Evolutionary conservation across 2,888 invertebrate species (phyloP), one percentile per base, ranked within the genome.

Genomic region (Nasonovia ribisnigri): DNA sequence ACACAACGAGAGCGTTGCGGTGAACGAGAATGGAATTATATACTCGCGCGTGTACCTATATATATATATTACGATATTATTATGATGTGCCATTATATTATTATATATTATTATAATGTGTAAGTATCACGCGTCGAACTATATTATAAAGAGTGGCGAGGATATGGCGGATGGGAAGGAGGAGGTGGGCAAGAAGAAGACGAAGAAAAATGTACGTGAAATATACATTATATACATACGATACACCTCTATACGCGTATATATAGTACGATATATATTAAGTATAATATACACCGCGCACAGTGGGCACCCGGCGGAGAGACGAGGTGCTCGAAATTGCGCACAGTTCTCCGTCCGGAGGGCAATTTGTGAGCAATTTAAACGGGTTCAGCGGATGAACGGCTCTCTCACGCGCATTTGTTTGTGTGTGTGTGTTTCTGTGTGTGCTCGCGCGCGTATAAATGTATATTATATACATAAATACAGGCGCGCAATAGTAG

Each of bases 291-390:
- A 24, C 36, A 77, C 20, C 20, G 36, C 77, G 54, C 51, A 67
- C 20, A 36, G 67, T 67, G 60, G 24, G 36, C 48, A 26, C 8
- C 26, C 29, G 90, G 36, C 67, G 48, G 24, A 42, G 51, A 84
- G 91, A 84, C 20, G 57, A 77, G 67, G 60, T 77, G 92, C 43
- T 93, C 84, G 84, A 93, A 93, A 93, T 93, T 57, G 89, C 93
- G 84, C 90, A 57, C 60, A 48, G 60, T 36, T 93, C 60, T 90
- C 90, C n/a, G 90, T 90, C 93, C 90, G 90, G 42, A 67, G 48
- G 88, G 90, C 90, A 86, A 86, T 93, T 90, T 60, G 90, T 87
- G 60, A 90, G 90, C 93, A 87, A 93, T 90, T 86, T 90, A 93
- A 93, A 93, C 86, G 84, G 48, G 93, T 93, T 90, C 93, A 51